These are phyloP conservation scores for Euura lappo DNA, from an alignment of 1,140 invertebrate species.

Conservation along the genomic window DNA sequence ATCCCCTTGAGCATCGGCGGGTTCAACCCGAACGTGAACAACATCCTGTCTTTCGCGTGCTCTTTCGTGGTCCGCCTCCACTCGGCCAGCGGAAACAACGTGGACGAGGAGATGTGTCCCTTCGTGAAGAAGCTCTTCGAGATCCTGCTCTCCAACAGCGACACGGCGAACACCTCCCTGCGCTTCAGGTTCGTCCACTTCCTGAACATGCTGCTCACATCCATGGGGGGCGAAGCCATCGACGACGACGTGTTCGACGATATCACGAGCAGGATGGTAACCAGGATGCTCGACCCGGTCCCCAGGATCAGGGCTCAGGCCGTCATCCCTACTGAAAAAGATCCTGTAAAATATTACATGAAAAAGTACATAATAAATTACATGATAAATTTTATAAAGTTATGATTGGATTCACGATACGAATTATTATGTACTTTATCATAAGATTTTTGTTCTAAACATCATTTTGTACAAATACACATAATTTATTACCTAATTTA, in stretches of 20 bases:
- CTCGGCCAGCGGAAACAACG: slow-evolving; percentile 23
- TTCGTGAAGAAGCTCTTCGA: slow-evolving; percentile 44
- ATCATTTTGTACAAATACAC: too few species aligned
- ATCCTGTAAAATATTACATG: too few species aligned
- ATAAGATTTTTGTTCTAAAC: too few species aligned
- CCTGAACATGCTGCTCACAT: slow-evolving; percentile 74
- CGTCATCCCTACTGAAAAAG: too few species aligned
- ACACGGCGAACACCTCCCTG: slow-evolving; percentile 67
- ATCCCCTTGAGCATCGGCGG: slow-evolving; percentile 42
- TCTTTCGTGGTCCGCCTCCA: slow-evolving; percentile 59
- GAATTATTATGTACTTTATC: too few species aligned
- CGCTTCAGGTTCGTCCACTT: slow-evolving; percentile 78
- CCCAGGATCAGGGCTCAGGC: slow-evolving; percentile 79
- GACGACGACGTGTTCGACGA: slow-evolving; percentile 79
- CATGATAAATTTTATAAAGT: too few species aligned
- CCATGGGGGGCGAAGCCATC: slow-evolving; percentile 76
- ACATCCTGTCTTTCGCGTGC: slow-evolving; percentile 63
- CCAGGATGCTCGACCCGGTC: slow-evolving; percentile 73
- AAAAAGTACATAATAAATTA: too few species aligned
- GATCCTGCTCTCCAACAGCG: slow-evolving; percentile 54
- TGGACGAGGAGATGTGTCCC: slow-evolving; percentile 41
- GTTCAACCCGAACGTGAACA: slow-evolving; percentile 56
- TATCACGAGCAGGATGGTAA: slow-evolving; percentile 73
- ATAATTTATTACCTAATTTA: too few species aligned
- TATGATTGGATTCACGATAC: too few species aligned